Evolutionary conservation across 2,888 invertebrate species (phyloP), one percentile per base, ranked within the genome.

Genomic region (Noctua janthe): DNA sequence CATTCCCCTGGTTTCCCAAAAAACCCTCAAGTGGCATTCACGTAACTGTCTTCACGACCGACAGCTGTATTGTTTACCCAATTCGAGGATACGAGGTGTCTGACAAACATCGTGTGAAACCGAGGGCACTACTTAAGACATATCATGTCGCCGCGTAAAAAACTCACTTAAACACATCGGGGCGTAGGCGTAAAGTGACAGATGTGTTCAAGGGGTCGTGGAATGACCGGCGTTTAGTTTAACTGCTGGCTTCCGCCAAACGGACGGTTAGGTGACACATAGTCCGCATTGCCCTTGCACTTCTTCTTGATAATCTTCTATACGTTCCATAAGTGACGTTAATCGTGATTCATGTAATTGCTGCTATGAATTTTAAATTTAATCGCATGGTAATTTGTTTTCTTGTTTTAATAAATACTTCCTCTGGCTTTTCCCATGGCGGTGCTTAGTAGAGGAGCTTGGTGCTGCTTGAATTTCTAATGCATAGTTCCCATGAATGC

Each of bases 171-270:
- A 95, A 94, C 92, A 92, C 90, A 83, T 83, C 91, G 89, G 91
- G 89, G 94, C 93, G 96, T 96, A 91, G 95, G 96, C 94, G 95
- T 93, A 87, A 92, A 91, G 88, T 92, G 93, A 94, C 94, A 94
- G 94, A 94, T 94, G 94, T 90, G 87, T 89, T 90, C 90, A 90
- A 91, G 93, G 94, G 95, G 94, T 93, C 94, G 94, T 91, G 92
- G 92, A 93, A 93, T 96, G 95, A 96, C 96, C 95, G 95, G 94
- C 95, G 95, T 95, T 95, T 94, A 93, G 93, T 95, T 94, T 96
- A 97, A 97, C 96, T 96, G 94, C 92, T 91, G 89, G 95, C 96
- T 96, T 97, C 96, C 96, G 96, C 91, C 92, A 92, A 93, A 92
- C 91, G 91, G 90, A 85, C 90, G 91, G 92, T 92, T 91, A 91